A percentile compares a stretch with the other conserved stretches of the same genome.
Conservation (phyloP, 37 sponge, comb jelly and placozoan genomes). For the Dysidea cf. avara region DNA sequence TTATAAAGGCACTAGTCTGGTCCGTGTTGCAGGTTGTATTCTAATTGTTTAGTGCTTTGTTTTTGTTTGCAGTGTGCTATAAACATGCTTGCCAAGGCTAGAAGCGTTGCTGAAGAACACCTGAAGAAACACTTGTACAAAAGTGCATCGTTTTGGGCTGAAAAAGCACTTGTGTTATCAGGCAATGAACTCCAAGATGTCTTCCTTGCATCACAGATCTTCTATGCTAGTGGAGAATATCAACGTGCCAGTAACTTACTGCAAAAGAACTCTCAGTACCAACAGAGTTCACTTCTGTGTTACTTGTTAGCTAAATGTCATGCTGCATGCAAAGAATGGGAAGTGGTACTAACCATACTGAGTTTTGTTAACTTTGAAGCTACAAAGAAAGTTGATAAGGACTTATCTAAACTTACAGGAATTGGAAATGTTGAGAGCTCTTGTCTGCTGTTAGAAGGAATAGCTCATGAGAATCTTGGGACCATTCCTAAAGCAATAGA, state of each 20-base stretch:
- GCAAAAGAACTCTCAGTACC: constrained; percentile 8
- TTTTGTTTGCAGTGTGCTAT: too few relatives aligned
- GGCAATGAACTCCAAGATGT: constrained; percentile 50
- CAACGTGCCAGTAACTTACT: constrained; percentile 55
- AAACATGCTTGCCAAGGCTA: neutral
- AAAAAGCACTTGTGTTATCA: constrained; percentile 70
- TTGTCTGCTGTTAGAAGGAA: constrained; percentile 34
- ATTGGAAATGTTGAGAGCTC: constrained; percentile 43
- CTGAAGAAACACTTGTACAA: constrained; percentile 31
- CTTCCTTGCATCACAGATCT: constrained; percentile 28
- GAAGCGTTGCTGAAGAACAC: constrained; percentile 49
- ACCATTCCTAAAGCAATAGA: constrained; percentile 50
- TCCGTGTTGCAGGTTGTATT: too few relatives aligned
- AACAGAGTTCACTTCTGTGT: constrained; percentile 15
- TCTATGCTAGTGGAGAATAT: constrained; percentile 44
- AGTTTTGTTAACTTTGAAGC: neutral
- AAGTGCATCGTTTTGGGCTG: constrained; percentile 80
- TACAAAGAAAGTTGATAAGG: neutral
- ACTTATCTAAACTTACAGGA: neutral
- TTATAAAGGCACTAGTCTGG: too few relatives aligned
- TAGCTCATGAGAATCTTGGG: constrained; percentile 56
- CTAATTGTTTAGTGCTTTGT: too few relatives aligned
- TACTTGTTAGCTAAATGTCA: constrained; percentile 74
- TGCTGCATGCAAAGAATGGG: constrained; percentile 70
- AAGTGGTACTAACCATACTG: constrained; percentile 43